Conservation (phyloP, 2,113 vertebrate species). For the Colinus virginianus region DNA sequence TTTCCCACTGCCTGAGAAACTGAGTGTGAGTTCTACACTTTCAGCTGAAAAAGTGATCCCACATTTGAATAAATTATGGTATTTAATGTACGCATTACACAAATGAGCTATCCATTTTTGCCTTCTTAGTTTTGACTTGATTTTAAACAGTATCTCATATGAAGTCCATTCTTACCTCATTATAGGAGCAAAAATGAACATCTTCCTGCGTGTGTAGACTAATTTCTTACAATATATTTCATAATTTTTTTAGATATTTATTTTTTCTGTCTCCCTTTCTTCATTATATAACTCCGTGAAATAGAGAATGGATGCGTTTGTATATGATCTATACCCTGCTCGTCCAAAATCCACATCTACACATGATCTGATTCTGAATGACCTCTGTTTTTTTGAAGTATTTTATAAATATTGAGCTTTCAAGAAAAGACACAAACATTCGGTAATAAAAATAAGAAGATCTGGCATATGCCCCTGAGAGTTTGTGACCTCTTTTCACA, state of each 20-base stretch:
- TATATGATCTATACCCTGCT: not conserved
- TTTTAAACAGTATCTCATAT: not conserved
- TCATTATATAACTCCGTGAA: not conserved
- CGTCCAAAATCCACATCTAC: not conserved
- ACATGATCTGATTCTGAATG: not conserved
- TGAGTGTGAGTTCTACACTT: not conserved
- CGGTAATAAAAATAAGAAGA: not conserved
- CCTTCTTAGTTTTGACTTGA: not conserved
- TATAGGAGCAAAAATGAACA: not conserved
- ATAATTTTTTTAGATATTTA: not conserved
- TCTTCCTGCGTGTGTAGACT: not conserved
- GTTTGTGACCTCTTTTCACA: conserved; percentile 3
- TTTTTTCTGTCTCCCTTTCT: not conserved
- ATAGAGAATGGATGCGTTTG: not conserved
- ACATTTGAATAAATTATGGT: not conserved
- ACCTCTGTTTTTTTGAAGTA: not conserved
- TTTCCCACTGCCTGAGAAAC: not conserved
- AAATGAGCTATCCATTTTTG: not conserved
- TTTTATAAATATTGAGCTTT: not conserved
- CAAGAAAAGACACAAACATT: not conserved
- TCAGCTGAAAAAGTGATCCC: not conserved
- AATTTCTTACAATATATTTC: not conserved
- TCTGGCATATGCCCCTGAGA: not conserved
- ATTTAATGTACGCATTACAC: not conserved
- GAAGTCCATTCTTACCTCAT: not conserved